Evolutionary conservation across 2,888 invertebrate species (phyloP), one percentile per base, ranked within the genome.

Genomic region (Lasioglossum zephyrum): DNA sequence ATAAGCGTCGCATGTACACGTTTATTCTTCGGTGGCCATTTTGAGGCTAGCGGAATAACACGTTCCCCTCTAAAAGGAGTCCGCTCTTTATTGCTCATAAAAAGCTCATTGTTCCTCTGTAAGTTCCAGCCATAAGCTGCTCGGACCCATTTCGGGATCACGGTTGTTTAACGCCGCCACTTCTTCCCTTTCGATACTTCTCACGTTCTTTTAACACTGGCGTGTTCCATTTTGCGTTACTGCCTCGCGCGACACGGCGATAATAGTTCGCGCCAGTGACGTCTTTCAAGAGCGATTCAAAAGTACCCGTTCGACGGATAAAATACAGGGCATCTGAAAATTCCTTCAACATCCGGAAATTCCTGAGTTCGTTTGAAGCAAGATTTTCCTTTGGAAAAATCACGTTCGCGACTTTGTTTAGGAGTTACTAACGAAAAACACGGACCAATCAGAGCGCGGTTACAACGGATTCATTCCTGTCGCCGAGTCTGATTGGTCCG

Each of bases 131-230:
- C 60, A n/a, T 63, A 63, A 63, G 60, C 60, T 63, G 60, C 60
- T 63, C 60, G 60, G 26, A 63, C 60, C 60, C 72, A 39, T 41
- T 72, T 22, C 22, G 41, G 39, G 57, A 75, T 72, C 81, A 72
- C 31, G 75, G 74, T 81, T 81, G 70, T 83, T 76, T 60, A 81
- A 84, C 74, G 63, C 70, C 73, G 75, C 44, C 60, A 63, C 60
- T 63, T 63, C 60, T 26, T 63, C 6, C 60, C 60, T 31, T 63
- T 31, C 16, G 60, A 63, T 31, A 63, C 26, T 63, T 63, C 60
- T 63, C 60, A 31, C 31, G 31, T 63, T 63, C 60, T 63, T 31
- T 31, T 6, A 63, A 63, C 31, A 31, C 31, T 6, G 60, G 16
- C 31, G 60, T 31, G 60, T 63, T 26, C 31, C 60, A 6, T 31